phyloP scores from a whole-genome alignment of 2,888 invertebrate species.

The Apodemia duryi region DNA sequence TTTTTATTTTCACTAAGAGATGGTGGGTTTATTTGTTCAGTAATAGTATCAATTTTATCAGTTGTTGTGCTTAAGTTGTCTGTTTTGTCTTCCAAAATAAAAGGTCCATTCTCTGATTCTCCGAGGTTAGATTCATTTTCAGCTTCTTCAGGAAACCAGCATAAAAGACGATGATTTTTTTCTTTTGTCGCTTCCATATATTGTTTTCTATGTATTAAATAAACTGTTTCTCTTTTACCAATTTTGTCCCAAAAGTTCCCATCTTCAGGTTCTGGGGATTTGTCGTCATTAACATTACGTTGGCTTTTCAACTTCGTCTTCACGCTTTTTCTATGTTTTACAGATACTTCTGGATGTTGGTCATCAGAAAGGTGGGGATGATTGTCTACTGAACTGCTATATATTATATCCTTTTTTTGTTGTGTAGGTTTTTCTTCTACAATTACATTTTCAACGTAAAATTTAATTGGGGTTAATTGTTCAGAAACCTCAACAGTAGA shows the following conservation, averaged over 20 bases:
- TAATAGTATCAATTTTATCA: neutral
- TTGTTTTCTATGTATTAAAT: constrained; percentile 78
- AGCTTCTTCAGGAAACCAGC: constrained; percentile 60
- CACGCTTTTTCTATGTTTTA: constrained; percentile 29
- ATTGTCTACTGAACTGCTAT: constrained; percentile 49
- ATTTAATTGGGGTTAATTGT: constrained; percentile 69
- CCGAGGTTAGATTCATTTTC: constrained; percentile 28
- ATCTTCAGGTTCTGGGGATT: constrained; percentile 62
- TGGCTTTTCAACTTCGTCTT: constrained; percentile 23
- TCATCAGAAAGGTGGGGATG: constrained; percentile 26
- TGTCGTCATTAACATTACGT: constrained; percentile 12
- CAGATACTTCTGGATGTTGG: constrained; percentile 24
- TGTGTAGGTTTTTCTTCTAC: constrained; percentile 76
- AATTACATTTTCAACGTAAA: constrained; percentile 75
- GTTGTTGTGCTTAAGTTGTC: neutral
- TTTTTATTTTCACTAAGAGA: neutral
- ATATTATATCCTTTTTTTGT: constrained; percentile 61
- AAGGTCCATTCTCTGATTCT: neutral
- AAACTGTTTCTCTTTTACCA: constrained; percentile 82
- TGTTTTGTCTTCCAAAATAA: neutral
- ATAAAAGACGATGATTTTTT: constrained; percentile 51
- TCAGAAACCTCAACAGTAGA: constrained; percentile 73
- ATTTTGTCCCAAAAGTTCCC: constrained; percentile 83
- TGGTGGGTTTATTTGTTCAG: neutral
- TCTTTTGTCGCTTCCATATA: constrained; percentile 62